Conservation (phyloP, 2,113 vertebrate species). For the Siniperca chuatsi region DNA sequence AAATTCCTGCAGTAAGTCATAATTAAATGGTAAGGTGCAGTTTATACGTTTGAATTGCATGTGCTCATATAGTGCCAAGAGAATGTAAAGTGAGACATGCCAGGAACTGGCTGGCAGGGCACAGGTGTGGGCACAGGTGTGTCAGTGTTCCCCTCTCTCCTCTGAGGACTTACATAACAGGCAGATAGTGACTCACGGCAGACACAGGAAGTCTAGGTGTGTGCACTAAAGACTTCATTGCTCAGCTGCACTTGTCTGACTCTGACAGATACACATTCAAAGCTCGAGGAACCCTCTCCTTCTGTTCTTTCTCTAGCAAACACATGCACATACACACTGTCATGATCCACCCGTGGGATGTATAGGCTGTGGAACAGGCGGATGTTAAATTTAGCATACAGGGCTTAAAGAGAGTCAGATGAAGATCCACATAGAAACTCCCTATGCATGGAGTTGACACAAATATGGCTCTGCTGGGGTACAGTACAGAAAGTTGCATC, state of each 20-base stretch:
- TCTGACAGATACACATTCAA: constrained; percentile 40
- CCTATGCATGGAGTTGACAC: constrained; percentile 6
- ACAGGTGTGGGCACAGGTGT: constrained; percentile 73
- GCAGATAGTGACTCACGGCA: constrained; percentile 59
- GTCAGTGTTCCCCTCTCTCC: constrained; percentile 13
- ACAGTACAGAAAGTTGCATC: background rate
- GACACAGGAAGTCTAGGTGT: constrained; percentile 58
- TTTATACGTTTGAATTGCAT: background rate
- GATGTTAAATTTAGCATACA: constrained; percentile 55
- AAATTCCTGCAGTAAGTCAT: constrained; percentile 33
- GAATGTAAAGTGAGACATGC: constrained; percentile 16
- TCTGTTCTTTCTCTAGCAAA: constrained; percentile 32
- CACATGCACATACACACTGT: constrained; percentile 10
- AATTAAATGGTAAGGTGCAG: background rate
- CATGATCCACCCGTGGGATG: constrained; percentile 38
- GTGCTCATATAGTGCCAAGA: background rate
- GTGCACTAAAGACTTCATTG: background rate
- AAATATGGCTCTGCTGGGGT: background rate
- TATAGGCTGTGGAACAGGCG: constrained; percentile 37
- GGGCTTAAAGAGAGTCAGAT: constrained; percentile 25
- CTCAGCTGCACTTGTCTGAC: constrained; percentile 18
- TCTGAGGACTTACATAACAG: constrained; percentile 46
- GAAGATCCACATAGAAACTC: constrained; percentile 27
- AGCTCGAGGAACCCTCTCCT: constrained; percentile 40
- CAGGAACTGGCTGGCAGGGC: constrained; percentile 10